Conservation (phyloP, 2,113 vertebrate genomes). For the Castor canadensis region DNA sequence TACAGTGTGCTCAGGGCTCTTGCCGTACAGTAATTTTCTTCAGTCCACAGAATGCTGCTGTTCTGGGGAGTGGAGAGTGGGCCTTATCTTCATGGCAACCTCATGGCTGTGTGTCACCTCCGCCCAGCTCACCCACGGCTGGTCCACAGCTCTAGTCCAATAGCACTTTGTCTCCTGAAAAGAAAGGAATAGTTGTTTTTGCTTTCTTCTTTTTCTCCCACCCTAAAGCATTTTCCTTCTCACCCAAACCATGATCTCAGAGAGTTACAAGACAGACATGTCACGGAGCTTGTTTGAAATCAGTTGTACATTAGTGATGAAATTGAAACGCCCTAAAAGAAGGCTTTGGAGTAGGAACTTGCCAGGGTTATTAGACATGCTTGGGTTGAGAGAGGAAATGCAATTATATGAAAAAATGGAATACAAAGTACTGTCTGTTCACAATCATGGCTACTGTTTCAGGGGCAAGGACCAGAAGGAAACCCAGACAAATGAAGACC, state of each 20-base stretch:
- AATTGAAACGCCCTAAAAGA: constrained; percentile 44
- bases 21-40: neutral
- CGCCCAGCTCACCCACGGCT: neutral
- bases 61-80: neutral
- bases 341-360: constrained; percentile 47
- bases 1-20: neutral
- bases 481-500: neutral
- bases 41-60: neutral
- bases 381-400: constrained; percentile 57
- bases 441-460: neutral
- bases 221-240: constrained; percentile 19
- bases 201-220: constrained; percentile 9
- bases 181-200: constrained; percentile 70
- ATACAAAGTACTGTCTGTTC: constrained; percentile 25
- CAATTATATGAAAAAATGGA: neutral
- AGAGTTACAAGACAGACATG: constrained; percentile 55
- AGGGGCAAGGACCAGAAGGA: neutral
- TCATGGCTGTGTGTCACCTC: neutral
- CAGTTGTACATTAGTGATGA: constrained; percentile 53
- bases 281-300: constrained; percentile 54
- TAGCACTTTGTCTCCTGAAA: constrained; percentile 71
- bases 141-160: neutral
- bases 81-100: neutral
- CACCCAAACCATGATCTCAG: constrained; percentile 75
- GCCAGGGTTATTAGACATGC: constrained; percentile 37